A percentile compares a stretch with the other conserved stretches of the same genome.
Conservation (phyloP, 1,140 invertebrate genomes). For the Camponotus vicinus region DNA sequence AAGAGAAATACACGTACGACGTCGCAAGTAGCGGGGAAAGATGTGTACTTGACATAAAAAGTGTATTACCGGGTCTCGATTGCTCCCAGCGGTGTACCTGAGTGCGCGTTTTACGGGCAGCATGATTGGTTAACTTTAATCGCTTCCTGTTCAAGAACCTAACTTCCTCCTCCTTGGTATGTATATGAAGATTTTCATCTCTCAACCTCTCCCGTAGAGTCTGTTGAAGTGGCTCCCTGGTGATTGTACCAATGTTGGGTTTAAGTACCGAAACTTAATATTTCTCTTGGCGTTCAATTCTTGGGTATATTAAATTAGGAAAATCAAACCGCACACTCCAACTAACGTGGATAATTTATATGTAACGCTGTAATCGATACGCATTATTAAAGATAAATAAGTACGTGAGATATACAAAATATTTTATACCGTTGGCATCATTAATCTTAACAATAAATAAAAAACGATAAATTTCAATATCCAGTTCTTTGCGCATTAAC, state of each 20-base stretch:
- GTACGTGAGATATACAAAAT: neutral
- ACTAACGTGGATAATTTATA: neutral
- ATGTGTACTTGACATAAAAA: slow-evolving; percentile 53
- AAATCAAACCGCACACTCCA: neutral
- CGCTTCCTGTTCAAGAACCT: slow-evolving; percentile 53
- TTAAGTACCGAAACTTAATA: slow-evolving; percentile 26
- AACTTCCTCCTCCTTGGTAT: slow-evolving; percentile 21
- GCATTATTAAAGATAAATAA: neutral
- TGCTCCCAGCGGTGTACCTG: slow-evolving; percentile 48
- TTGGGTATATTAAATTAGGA: neutral
- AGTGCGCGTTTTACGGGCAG: slow-evolving; percentile 41
- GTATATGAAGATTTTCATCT: slow-evolving; percentile 47
- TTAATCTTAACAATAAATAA: neutral
- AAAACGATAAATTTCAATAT: neutral
- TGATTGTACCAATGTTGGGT: slow-evolving; percentile 24
- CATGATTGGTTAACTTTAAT: slow-evolving; percentile 59
- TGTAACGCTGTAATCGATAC: neutral
- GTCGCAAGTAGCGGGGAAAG: slow-evolving; percentile 8
- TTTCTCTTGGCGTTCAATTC: slow-evolving; percentile 2
- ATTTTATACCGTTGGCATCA: neutral
- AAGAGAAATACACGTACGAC: slow-evolving; percentile 16
- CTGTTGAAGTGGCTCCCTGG: slow-evolving; percentile 17
- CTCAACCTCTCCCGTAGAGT: slow-evolving; percentile 6
- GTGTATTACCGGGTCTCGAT: slow-evolving; percentile 52
- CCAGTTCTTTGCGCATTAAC: neutral